Evolutionary conservation across 2,797 vertebrate species (phyloP), one percentile per base, ranked within the genome.

Genomic region (Esox lucius): DNA sequence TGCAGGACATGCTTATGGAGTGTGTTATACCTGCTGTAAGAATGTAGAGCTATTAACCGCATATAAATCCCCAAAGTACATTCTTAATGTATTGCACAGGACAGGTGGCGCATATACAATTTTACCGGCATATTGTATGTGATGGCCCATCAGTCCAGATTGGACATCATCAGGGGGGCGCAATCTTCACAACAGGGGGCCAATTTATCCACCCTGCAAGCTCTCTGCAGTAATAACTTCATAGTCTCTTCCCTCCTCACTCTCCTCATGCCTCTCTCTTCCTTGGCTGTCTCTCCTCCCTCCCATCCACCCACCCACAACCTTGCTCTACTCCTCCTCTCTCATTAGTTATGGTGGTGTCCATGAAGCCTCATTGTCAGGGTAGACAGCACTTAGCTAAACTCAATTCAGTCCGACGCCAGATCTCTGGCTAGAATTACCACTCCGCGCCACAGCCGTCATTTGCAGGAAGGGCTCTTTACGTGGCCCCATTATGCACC

Each of bases 321-420:
- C 12, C 42, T 46, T 13, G 56, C 12, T 24, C 56, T 71, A 62
- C 49, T 48, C 35, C 75, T 75, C 17, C 75, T 61, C 56, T 13
- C 76, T 81, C 76, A 81, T 79, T 81, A 80, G 72, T 72, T n/a
- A 75, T 76, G 72, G 76, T 75, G 84, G 74, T 79, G 79, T 84
- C 73, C 72, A 51, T 78, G 76, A 56, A 61, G 75, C 65, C 61
- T 62, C 75, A 80, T 74, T 74, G 73, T 75, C 78, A 15, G 28
- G 78, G 74, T 86, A 89, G 89, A 89, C 86, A 83, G 84, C 86
- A 86, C 89, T 89, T 86, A 87, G 85, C 84, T 86, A 86, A 89
- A 89, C 85, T 89, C 75, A 69, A 87, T 85, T 88, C 81, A 78
- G 77, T 51, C 81, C 85, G 87, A 87, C 87, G 87, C 87, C 91